Evolutionary conservation across 2,888 invertebrate species (phyloP).

Genomic region (Dromius quadrimaculatus): DNA sequence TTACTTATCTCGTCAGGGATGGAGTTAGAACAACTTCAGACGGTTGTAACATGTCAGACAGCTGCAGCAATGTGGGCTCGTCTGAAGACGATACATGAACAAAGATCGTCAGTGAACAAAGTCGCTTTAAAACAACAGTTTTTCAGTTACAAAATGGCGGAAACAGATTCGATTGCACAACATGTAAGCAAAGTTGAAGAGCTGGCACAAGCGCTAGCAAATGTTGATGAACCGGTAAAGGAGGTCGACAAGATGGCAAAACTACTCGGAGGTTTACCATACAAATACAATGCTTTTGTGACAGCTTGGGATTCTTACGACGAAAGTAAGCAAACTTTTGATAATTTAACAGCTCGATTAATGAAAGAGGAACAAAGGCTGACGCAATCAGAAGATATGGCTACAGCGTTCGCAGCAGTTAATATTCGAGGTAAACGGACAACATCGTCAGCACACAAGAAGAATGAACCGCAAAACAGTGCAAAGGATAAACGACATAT

Average conservation of each 20-base stretch:
- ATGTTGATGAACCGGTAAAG: slow-evolving; percentile 40
- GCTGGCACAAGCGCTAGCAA: slow-evolving; percentile 38
- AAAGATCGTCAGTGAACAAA: slow-evolving; percentile 47
- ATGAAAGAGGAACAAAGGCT: slow-evolving; percentile 17
- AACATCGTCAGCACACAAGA: background rate
- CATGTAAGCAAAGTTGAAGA: slow-evolving; percentile 52
- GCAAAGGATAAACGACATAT: background rate
- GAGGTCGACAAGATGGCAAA: slow-evolving; percentile 52
- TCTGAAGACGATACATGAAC: slow-evolving; percentile 51
- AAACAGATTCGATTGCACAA: slow-evolving; percentile 45
- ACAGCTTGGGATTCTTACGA: slow-evolving; percentile 37
- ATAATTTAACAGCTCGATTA: slow-evolving; percentile 25
- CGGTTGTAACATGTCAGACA: slow-evolving; percentile 5
- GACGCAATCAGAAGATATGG: slow-evolving; percentile 15
- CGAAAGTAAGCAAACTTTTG: slow-evolving; percentile 36
- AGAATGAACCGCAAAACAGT: background rate
- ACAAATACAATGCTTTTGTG: slow-evolving; percentile 24
- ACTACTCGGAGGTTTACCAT: slow-evolving; percentile 9
- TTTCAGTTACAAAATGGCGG: slow-evolving; percentile 9
- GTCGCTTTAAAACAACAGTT: slow-evolving; percentile 45
- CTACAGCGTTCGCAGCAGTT: slow-evolving; percentile 10
- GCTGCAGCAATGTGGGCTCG: slow-evolving; percentile 47
- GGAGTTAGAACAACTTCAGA: slow-evolving; percentile 23
- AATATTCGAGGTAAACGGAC: slow-evolving; percentile 13
- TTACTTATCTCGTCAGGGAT: slow-evolving; percentile 19